Evolutionary conservation across 2,113 vertebrate species (phyloP).

Genomic region (Macrotus californicus): DNA sequence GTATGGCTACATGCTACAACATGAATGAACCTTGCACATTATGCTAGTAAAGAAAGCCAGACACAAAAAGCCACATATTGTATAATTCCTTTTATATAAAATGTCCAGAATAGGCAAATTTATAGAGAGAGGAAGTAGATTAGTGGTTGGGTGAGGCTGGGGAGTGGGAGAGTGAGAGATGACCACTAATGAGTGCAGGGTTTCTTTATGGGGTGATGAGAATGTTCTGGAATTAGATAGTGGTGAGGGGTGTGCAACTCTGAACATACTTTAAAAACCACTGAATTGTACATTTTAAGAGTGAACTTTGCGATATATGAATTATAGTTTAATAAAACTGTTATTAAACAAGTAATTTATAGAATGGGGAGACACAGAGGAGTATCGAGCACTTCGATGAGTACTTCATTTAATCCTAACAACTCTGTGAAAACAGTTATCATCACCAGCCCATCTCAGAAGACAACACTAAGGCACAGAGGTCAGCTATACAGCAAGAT

Average conservation of each 20-base stretch:
- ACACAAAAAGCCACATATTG: background rate
- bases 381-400: background rate
- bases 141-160: background rate
- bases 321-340: background rate
- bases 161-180: background rate
- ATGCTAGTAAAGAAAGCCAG: background rate
- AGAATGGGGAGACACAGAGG: background rate
- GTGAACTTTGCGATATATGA: background rate
- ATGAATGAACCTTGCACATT: background rate
- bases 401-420: slow-evolving; percentile 17
- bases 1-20: background rate
- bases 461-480: background rate
- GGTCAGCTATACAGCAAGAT: background rate
- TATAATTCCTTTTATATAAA: background rate
- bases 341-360: background rate
- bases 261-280: background rate
- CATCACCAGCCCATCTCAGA: background rate
- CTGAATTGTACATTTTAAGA: background rate
- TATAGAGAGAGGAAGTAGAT: background rate
- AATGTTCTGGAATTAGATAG: background rate
- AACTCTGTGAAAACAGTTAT: background rate
- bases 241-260: background rate
- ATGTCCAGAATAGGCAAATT: background rate
- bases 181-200: background rate
- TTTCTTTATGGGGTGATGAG: background rate